phyloP scores from a whole-genome alignment of 2,888 invertebrate genomes.

The Torymus texanus region DNA sequence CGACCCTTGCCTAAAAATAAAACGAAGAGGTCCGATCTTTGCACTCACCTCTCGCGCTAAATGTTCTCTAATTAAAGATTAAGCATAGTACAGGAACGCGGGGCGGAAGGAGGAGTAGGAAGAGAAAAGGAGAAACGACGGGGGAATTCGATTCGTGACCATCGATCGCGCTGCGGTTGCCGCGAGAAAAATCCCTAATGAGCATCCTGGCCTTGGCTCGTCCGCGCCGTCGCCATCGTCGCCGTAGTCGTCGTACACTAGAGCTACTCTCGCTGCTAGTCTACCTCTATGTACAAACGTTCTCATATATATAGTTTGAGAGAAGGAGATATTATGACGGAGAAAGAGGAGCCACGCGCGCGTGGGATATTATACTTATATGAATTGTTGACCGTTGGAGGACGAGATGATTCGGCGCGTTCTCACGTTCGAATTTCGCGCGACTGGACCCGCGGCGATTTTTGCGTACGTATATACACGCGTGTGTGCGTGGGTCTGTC shows the following conservation, averaged over 20 bases:
- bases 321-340: too few species aligned
- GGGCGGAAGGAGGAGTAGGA: slow-evolving; percentile 7
- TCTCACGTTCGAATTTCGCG: slow-evolving; percentile 45
- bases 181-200: slow-evolving; percentile 53
- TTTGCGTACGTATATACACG: too few species aligned
- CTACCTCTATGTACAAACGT: too few species aligned
- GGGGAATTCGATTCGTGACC: slow-evolving; percentile 57
- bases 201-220: slow-evolving; percentile 50
- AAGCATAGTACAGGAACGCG: slow-evolving; percentile 20
- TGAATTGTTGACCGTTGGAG: too few species aligned
- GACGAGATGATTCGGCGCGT: neutral
- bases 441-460: too few species aligned
- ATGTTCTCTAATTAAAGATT: slow-evolving; percentile 52
- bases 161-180: slow-evolving; percentile 44
- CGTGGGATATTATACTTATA: too few species aligned
- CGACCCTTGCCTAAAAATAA: too few species aligned
- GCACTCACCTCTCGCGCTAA: neutral
- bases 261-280: too few species aligned
- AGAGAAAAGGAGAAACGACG: slow-evolving; percentile 44
- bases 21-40: neutral
- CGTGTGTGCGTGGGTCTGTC: too few species aligned
- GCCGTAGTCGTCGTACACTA: neutral
- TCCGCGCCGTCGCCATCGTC: neutral
- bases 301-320: too few species aligned
- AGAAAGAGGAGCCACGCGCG: too few species aligned